Evolutionary conservation across 2,797 vertebrate genomes (phyloP), one percentile per base, ranked within the genome.

Genomic region (Tenualosa ilisha): DNA sequence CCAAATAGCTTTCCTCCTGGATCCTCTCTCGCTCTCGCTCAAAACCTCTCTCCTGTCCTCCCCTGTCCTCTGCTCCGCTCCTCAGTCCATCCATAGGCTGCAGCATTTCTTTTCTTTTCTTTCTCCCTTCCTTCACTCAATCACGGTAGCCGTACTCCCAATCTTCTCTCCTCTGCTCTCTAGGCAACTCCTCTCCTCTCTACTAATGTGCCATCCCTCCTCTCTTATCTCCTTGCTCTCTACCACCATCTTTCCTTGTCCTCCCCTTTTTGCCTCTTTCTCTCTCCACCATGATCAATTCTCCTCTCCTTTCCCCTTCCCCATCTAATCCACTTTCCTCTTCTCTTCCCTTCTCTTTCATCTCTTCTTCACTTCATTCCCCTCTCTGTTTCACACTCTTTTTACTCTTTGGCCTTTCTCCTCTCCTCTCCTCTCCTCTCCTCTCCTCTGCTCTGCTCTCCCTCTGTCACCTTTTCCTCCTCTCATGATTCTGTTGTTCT

Each of bases 81-180:
- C 88, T 89, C 88, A 89, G 84, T 59, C 56, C 4, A 20, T 59
- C 6, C 56, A 54, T 54, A 11, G 12, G 53, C 53, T 54, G 15
- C 56, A 59, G 20, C 22, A 20, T n/a, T 59, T 7, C 56, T 79
- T 56, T n/a, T 59, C 56, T 4, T 50, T 37, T 68, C 50, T 8
- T 51, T 43, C 26, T 26, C 31, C 9, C 49, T 51, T 6, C 65
- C 37, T 9, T 40, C 51, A 46, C 68, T 94, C 13, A 20, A 59
- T 59, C 54, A 59, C 17, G 3, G 17, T 17, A 93, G 87, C 89
- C 93, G 46, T 49, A 89, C 93, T 89, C 92, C 92, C 93, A 92
- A 94, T 90, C 93, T 92, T 88, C 91, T 94, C 94, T 94, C 93
- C 93, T 93, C 89, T 87, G 88, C 83, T 85, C 82, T 84, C 87